phyloP scores from a whole-genome alignment of 2,797 vertebrate species.

The Bradypus variegatus region DNA sequence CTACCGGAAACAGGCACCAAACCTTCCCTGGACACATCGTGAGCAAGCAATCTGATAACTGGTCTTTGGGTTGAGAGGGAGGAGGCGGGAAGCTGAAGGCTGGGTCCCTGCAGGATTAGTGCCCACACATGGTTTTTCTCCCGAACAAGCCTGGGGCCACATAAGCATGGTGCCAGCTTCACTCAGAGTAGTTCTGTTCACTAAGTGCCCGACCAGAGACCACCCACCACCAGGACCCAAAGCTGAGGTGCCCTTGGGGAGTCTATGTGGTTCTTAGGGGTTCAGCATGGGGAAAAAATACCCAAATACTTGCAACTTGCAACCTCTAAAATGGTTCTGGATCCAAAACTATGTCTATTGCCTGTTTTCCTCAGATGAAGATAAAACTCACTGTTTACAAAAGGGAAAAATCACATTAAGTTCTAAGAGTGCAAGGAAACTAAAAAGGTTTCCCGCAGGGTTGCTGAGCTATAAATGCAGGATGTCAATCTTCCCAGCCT shows the following conservation, averaged over 20 bases:
- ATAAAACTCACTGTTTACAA: not conserved
- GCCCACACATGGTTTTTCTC: not conserved
- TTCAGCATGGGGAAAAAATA: not conserved
- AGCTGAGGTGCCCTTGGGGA: not conserved
- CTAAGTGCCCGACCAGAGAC: not conserved
- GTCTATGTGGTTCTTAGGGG: not conserved
- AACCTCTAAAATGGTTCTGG: not conserved
- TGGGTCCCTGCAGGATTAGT: not conserved
- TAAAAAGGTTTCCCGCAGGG: not conserved
- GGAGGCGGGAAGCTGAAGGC: not conserved
- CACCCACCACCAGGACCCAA: not conserved
- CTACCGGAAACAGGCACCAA: not conserved
- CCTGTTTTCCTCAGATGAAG: constrained; percentile 1
- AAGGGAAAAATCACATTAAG: not conserved
- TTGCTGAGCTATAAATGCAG: not conserved
- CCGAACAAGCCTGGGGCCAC: not conserved
- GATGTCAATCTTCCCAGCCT: not conserved
- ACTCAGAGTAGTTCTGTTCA: not conserved
- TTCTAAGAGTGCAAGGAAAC: not conserved
- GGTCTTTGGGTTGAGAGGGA: not conserved
- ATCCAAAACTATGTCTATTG: not conserved
- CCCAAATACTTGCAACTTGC: not conserved
- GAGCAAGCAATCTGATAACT: not conserved
- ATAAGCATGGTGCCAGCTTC: not conserved
- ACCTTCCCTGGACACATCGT: not conserved